A percentile compares a stretch with the other conserved stretches of the same genome.
These are phyloP conservation scores for Caenorhabditis zanzibari DNA, from an alignment of 2,888 invertebrate species.

Conservation along the genomic window DNA sequence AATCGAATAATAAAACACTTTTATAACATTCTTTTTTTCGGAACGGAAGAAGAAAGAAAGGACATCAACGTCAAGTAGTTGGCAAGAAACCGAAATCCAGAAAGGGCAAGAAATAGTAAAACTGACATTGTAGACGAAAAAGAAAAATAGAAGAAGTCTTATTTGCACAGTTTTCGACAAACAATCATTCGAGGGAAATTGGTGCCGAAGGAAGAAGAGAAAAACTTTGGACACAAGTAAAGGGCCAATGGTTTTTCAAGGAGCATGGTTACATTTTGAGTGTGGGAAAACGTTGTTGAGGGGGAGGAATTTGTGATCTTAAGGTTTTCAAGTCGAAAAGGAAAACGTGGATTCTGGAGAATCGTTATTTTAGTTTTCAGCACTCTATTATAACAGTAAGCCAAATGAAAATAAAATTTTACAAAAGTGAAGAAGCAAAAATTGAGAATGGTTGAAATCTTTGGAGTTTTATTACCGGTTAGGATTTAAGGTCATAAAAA, in stretches of 20 bases:
- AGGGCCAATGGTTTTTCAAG: slow-evolving; percentile 30
- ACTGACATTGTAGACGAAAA: slow-evolving; percentile 22
- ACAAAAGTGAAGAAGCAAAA: too few relatives aligned
- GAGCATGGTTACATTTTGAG: slow-evolving; percentile 11
- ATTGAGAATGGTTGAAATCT: too few relatives aligned
- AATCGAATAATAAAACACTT: slow-evolving; percentile 19
- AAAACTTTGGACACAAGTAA: slow-evolving; percentile 20
- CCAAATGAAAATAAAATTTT: too few relatives aligned
- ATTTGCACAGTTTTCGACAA: slow-evolving; percentile 58
- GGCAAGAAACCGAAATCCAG: background rate
- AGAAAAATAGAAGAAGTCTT: slow-evolving; percentile 7
- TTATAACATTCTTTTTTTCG: background rate
- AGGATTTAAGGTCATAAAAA: too few relatives aligned
- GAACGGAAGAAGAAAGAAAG: background rate
- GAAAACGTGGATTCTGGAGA: background rate
- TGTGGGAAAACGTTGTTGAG: background rate
- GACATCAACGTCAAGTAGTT: background rate
- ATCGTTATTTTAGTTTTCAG: too few relatives aligned
- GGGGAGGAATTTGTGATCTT: background rate
- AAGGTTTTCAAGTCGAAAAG: background rate
- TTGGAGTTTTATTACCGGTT: too few relatives aligned
- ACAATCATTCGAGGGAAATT: slow-evolving; percentile 31
- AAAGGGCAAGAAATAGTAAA: slow-evolving; percentile 16
- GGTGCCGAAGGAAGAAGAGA: background rate
- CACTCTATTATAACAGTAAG: too few relatives aligned